Conservation (phyloP, 2,113 vertebrate species). For the Upupa epops region DNA sequence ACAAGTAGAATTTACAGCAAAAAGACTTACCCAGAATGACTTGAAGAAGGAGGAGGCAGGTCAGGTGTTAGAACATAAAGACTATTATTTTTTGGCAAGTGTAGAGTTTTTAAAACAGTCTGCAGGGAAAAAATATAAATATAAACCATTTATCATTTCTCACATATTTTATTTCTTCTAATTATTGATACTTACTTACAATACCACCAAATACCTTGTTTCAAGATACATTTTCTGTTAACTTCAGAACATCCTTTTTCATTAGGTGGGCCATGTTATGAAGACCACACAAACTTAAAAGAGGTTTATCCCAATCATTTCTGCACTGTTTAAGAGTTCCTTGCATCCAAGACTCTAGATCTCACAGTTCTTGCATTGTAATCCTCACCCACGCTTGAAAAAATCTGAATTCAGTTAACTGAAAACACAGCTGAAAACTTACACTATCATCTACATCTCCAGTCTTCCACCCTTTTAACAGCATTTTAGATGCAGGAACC, state of each 20-base stretch:
- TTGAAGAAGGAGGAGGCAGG: slow-evolving; percentile 89
- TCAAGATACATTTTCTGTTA: background rate
- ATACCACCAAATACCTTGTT: background rate
- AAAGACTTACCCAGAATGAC: slow-evolving; percentile 89
- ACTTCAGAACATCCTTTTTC: background rate
- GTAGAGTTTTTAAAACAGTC: slow-evolving; percentile 94
- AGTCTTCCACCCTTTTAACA: slow-evolving; percentile 97
- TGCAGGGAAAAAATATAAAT: slow-evolving; percentile 65
- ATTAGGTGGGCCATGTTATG: background rate
- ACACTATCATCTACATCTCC: slow-evolving; percentile 95
- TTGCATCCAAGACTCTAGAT: background rate
- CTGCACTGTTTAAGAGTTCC: background rate
- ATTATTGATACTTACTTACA: background rate
- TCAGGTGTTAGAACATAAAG: slow-evolving; percentile 98
- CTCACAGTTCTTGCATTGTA: background rate
- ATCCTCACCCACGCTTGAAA: slow-evolving; percentile 15
- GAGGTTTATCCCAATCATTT: background rate
- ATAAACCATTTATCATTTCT: background rate
- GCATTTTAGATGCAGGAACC: slow-evolving; percentile 95
- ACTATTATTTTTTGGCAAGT: slow-evolving; percentile 98
- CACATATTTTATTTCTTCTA: background rate
- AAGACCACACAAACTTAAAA: background rate
- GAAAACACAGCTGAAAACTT: slow-evolving; percentile 75
- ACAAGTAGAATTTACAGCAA: background rate
- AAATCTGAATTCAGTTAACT: slow-evolving; percentile 27